Evolutionary conservation across 2,113 vertebrate species (phyloP).

Genomic region (Chaenogobius annularis): DNA sequence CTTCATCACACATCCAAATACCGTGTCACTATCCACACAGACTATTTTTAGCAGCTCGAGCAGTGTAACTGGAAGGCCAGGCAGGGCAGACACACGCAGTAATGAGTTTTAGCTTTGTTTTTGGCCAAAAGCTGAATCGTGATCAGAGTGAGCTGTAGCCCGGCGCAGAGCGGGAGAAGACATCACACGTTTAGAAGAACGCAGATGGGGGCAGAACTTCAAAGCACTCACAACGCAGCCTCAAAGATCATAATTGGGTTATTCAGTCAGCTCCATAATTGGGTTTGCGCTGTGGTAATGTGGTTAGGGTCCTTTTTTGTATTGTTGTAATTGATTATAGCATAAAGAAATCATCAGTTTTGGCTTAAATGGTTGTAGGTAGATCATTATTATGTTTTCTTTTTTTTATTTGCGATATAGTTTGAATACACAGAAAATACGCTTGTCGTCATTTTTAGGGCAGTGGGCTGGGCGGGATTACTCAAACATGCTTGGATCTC

Average conservation of each 20-base stretch:
- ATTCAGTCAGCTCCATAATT: constrained; percentile 46
- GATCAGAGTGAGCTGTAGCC: constrained; percentile 45
- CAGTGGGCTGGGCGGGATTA: no score
- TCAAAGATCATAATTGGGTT: neutral
- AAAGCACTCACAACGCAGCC: constrained; percentile 40
- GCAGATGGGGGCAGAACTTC: constrained; percentile 47
- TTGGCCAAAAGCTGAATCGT: constrained; percentile 63
- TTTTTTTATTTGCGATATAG: neutral
- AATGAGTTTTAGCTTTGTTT: constrained; percentile 61
- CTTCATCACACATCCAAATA: neutral
- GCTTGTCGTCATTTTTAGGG: no score
- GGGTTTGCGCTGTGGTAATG: constrained; percentile 20
- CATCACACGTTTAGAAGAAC: constrained; percentile 43
- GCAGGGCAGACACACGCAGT: constrained; percentile 38
- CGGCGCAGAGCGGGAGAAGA: constrained; percentile 29
- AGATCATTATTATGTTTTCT: no score
- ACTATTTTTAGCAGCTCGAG: constrained; percentile 12
- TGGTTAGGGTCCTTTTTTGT: constrained; percentile 30
- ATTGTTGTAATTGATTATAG: constrained; percentile 46
- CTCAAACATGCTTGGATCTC: no score
- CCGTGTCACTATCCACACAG: neutral
- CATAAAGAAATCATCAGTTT: constrained; percentile 30
- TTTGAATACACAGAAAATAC: no score
- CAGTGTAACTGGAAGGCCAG: constrained; percentile 40
- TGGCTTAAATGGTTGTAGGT: constrained; percentile 18